Evolutionary conservation across 2,113 vertebrate genomes (phyloP).

Genomic region (Natator depressus): DNA sequence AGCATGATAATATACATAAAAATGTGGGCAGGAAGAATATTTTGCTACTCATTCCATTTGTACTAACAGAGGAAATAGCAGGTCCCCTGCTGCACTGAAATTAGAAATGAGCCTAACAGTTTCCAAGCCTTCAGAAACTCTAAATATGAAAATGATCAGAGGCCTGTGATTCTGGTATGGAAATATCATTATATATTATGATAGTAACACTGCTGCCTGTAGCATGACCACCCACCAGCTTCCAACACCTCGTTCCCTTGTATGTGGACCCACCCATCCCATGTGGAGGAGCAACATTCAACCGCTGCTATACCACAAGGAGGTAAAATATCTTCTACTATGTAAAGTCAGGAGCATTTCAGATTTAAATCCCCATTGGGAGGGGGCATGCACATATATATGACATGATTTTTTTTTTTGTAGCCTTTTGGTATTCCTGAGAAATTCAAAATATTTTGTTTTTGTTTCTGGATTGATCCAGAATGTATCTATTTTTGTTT

Average conservation of each 20-base stretch:
- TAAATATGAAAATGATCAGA: not conserved
- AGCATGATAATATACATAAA: fast-evolving
- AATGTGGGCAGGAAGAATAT: not conserved
- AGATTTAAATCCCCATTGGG: not conserved
- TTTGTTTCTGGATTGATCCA: not conserved
- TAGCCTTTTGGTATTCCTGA: not conserved
- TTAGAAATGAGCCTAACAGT: not conserved
- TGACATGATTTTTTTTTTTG: too few relatives aligned
- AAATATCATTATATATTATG: not conserved
- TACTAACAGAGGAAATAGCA: not conserved
- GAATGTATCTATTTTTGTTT: not conserved
- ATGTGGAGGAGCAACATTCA: not conserved
- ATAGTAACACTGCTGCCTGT: not conserved
- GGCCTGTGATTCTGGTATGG: not conserved
- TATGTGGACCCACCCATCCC: not conserved
- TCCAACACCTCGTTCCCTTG: not conserved
- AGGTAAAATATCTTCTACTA: not conserved
- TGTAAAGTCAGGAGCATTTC: not conserved
- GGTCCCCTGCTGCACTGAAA: not conserved
- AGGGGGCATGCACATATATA: too few relatives aligned
- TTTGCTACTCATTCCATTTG: not conserved
- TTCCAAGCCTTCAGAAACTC: not conserved
- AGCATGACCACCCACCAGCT: not conserved
- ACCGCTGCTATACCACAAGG: not conserved
- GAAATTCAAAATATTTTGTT: not conserved